Evolutionary conservation across 2,113 vertebrate species (phyloP), one percentile per base, ranked within the genome.

Genomic region (Clarias gariepinus): DNA sequence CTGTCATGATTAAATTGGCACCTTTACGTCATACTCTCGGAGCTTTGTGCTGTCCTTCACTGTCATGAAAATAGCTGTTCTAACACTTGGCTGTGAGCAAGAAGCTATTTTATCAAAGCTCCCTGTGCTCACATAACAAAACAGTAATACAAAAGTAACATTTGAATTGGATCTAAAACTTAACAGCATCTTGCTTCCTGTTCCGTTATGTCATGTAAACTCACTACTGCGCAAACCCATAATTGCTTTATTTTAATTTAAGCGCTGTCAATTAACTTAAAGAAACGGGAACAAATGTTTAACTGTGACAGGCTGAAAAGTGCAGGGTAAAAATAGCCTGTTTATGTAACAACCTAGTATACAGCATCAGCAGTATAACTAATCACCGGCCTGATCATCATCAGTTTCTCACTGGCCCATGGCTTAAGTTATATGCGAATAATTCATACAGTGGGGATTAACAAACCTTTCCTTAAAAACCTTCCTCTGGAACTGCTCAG

Each of bases 1-100:
- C 57, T 61, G 78, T 25, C 78, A 61, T 2, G 57, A 30, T 30
- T 81, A 81, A 81, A 81, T 81, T 61, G 19, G 57, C 78, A 81
- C 78, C 78, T 81, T 61, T 81, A 61, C 1, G 30, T 81, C 61
- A 36, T 57, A 61, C 58, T 41, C 30, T 25, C 33, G 1, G 57
- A 15, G 57, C 78, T 81, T 81, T 30, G 33, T 61, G 57, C 41
- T 41, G 78, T 81, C 57, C 33, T 81, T 61, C 33, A 61, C 78
- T 61, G 78, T 61, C 57, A 81, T 61, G 30, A 13, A 81, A 81
- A 81, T 61, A 55, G 78, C 30, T 81, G 2, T 64, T n/a, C 23
- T 61, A 81, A 30, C 36, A 57, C 9, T 61, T 36, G 28, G 3
- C 21, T 61, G 57, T 3, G 57, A 61, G 53, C 2, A 30, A 30